Base-by-base conservation (phyloP, 2,797 vertebrate genomes). In the Sibirionetta formosa region DNA sequence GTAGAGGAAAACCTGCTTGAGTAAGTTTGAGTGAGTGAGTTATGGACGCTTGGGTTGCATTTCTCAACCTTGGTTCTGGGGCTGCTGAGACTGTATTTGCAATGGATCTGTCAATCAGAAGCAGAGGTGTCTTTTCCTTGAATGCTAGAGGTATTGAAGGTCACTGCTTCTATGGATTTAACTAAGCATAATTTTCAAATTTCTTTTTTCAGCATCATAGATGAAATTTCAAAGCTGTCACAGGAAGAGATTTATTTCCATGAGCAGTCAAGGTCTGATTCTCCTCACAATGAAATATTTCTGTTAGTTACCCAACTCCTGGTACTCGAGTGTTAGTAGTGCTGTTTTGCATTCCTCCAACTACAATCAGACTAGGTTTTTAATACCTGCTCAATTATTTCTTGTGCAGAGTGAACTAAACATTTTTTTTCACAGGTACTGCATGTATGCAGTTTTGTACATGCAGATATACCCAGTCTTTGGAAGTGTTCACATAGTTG, bases 81-180 rank as follows among this genome's bases (percentile, higher is more conserved):
- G 73, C 70, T 94, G 64, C 63, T 56, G 57, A 90, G 85, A 14
- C 81, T 84, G n/a, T 82, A 14, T 73, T 94, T 91, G 33, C 81
- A 94, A 31, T 68, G 66, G 63, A 36, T 84, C 71, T 82, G 90
- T 94, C 96, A 93, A 1, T 95, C 86, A 93, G 56, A 72, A 87
- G 36, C 51, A 36, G 31, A 96, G 69, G 75, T 84, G 68, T 83
- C 68, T 88, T 87, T 73, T 80, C 78, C 94, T 65, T 58, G 46
- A 88, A 42, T 14, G 1, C 57, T 85, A 12, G 24, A 76, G 54
- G 29, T 77, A 40, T 20, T 66, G 89, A 84, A 94, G 91, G 89
- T 93, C 88, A 89, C 14, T 86, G 29, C 46, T 91, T 85, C 42
- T 60, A 4, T 81, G 61, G 69, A 82, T 94, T 88, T 95, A 76